Conservation (phyloP, 2,888 invertebrate species). For the Desoria tigrina region DNA sequence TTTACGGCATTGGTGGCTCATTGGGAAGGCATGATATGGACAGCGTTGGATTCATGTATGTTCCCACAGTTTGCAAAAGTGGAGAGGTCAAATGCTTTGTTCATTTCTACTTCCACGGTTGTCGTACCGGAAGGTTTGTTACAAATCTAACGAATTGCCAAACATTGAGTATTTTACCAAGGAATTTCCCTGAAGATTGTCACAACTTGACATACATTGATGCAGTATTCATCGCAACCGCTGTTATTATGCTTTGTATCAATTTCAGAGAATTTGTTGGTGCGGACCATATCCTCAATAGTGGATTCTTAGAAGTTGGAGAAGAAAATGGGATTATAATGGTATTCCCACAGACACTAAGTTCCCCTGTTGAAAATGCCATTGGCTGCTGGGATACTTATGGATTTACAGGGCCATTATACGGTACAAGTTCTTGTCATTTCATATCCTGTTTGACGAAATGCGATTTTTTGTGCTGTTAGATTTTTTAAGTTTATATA, state of each 20-base stretch:
- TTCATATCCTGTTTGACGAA: background rate
- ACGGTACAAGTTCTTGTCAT: conserved; percentile 37
- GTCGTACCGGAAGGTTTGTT: conserved; percentile 34
- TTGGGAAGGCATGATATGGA: conserved; percentile 41
- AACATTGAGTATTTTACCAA: too few species aligned
- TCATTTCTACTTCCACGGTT: conserved; percentile 52
- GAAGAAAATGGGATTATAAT: conserved; percentile 47
- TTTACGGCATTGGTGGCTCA: conserved; percentile 14
- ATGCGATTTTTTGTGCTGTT: background rate
- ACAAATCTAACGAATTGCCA: background rate
- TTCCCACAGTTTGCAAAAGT: conserved; percentile 36
- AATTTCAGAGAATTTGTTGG: conserved; percentile 43
- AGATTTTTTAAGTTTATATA: background rate
- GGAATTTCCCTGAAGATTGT: background rate
- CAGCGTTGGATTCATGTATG: conserved; percentile 38
- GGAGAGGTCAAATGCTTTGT: conserved; percentile 29
- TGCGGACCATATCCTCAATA: conserved; percentile 36
- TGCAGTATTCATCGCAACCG: background rate
- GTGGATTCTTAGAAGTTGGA: conserved; percentile 45
- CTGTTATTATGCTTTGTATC: conserved; percentile 3
- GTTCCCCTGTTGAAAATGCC: conserved; percentile 26
- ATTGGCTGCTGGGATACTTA: conserved; percentile 51
- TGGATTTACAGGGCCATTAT: conserved; percentile 41
- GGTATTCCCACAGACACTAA: conserved; percentile 45
- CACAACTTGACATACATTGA: background rate